phyloP scores from a whole-genome alignment of 2,113 vertebrate species.

The Daubentonia madagascariensis region DNA sequence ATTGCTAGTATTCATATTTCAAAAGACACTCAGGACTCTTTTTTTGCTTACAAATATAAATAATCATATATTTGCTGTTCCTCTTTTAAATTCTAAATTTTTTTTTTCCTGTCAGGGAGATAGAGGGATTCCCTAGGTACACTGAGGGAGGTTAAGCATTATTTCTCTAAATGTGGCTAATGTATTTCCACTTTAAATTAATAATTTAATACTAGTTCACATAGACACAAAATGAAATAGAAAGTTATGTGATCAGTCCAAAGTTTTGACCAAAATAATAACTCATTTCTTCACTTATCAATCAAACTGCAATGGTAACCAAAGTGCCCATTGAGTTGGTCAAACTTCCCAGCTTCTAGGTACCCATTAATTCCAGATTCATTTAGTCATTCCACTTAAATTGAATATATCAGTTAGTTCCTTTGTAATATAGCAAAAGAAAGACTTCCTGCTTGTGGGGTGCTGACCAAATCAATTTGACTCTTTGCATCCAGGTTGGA shows the following conservation, averaged over 20 bases:
- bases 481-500: not conserved
- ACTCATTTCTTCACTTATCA: not conserved
- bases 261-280: not conserved
- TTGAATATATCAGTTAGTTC: not conserved
- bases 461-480: not conserved
- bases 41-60: not conserved
- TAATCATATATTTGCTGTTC: not conserved
- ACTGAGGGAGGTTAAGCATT: not conserved
- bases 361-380: not conserved
- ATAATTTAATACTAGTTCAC: not conserved
- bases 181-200: not conserved
- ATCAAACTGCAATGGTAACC: not conserved
- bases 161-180: not conserved
- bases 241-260: not conserved
- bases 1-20: not conserved
- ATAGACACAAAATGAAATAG: not conserved
- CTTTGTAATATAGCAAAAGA: not conserved
- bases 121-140: not conserved
- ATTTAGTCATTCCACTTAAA: not conserved
- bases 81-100: conserved; percentile 38
- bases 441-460: not conserved
- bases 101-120: not conserved
- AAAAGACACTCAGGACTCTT: not conserved
- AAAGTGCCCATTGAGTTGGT: not conserved
- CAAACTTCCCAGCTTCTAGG: not conserved